phyloP scores from a whole-genome alignment of 2,888 invertebrate genomes.

The Polietes domitor region DNA sequence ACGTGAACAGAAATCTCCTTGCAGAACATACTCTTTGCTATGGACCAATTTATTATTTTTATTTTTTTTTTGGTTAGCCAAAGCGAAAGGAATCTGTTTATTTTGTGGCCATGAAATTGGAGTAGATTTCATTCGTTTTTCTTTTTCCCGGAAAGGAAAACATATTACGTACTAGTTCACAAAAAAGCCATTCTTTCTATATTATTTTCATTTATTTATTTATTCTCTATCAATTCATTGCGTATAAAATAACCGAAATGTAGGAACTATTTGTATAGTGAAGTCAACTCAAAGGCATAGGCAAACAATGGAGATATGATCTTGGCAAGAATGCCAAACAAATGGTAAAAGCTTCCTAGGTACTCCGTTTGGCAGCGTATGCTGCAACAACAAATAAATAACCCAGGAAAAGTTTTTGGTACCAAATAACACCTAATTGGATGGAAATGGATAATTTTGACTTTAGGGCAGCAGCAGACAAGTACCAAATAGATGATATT shows the following conservation, averaged over 20 bases:
- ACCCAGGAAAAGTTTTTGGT: too few relatives aligned
- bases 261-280: constrained; percentile 57
- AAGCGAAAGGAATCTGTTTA: not conserved
- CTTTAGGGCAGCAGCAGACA: too few relatives aligned
- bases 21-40: not conserved
- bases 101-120: not conserved
- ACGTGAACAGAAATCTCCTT: not conserved
- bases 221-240: constrained; percentile 57
- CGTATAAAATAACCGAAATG: not conserved
- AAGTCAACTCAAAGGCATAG: constrained; percentile 48
- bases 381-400: not conserved
- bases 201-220: constrained; percentile 40
- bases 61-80: not conserved
- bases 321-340: not conserved
- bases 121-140: not conserved
- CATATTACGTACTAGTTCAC: not conserved
- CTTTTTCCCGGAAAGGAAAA: constrained; percentile 30
- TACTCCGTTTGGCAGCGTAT: not conserved
- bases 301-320: not conserved
- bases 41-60: too few relatives aligned
- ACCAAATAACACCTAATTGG: too few relatives aligned
- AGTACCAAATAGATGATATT: too few relatives aligned
- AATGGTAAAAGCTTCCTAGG: not conserved
- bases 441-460: too few relatives aligned
- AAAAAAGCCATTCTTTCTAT: not conserved